Evolutionary conservation across 1,140 invertebrate species (phyloP).

Genomic region (Saxidomus purpurata): DNA sequence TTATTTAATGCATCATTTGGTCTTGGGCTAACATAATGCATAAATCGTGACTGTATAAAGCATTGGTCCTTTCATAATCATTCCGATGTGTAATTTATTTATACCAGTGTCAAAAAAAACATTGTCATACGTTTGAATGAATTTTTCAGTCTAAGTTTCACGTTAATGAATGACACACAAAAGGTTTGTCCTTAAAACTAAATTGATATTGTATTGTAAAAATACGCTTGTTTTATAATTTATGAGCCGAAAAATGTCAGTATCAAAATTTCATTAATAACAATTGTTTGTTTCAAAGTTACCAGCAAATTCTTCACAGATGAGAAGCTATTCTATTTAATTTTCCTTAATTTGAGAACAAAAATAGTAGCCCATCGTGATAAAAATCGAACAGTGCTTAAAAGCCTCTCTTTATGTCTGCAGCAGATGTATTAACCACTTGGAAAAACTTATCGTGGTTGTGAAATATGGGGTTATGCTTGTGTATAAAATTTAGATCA

Average conservation of each 20-base stretch:
- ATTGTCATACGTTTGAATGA: neutral
- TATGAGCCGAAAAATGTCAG: neutral
- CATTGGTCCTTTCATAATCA: neutral
- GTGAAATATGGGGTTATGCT: too few relatives aligned
- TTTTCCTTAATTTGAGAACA: too few relatives aligned
- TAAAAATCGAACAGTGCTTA: too few relatives aligned
- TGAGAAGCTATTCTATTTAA: neutral
- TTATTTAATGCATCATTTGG: conserved; percentile 11
- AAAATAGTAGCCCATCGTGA: too few relatives aligned
- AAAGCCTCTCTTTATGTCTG: too few relatives aligned
- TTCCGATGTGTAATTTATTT: neutral
- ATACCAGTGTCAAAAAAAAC: neutral
- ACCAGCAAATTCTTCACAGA: neutral
- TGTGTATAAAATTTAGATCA: too few relatives aligned
- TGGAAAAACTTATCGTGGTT: too few relatives aligned
- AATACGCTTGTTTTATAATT: neutral
- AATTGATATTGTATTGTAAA: neutral
- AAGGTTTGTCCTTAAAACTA: neutral
- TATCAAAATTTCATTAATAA: neutral
- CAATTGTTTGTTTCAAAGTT: neutral
- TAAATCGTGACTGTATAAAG: neutral
- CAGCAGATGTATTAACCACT: too few relatives aligned
- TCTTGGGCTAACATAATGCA: neutral
- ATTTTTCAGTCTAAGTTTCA: neutral
- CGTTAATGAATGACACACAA: neutral